phyloP scores from a whole-genome alignment of 2,113 vertebrate species.

The Melanerpes formicivorus region DNA sequence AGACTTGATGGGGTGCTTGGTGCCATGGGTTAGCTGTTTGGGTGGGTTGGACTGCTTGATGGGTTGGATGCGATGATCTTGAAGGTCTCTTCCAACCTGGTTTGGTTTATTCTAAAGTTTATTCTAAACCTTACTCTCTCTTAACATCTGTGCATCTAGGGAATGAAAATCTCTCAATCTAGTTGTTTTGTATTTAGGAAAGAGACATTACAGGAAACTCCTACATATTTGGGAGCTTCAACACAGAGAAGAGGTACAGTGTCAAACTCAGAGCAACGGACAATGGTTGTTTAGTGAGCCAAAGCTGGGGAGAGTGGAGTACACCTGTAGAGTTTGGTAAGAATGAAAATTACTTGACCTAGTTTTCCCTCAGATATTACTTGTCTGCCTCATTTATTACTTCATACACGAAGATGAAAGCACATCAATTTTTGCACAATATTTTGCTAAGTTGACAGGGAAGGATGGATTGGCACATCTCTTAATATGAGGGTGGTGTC shows the following conservation, averaged over 20 bases:
- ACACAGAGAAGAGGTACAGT: neutral
- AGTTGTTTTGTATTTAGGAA: neutral
- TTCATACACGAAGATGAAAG: neutral
- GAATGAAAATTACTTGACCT: neutral
- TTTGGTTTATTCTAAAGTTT: no score
- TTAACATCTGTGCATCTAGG: neutral
- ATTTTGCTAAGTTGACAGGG: neutral
- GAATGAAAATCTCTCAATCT: neutral
- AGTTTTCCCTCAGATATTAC: neutral
- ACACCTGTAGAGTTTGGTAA: constrained; percentile 54
- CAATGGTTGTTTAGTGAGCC: neutral
- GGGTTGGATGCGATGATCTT: no score
- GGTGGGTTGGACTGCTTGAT: no score
- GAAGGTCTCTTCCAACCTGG: no score
- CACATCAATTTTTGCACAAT: neutral
- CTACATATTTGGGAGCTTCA: constrained; percentile 6
- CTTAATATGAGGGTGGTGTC: neutral
- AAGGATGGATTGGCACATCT: fast-evolving
- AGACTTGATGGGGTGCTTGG: no score
- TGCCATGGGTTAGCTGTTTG: no score
- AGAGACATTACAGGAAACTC: neutral
- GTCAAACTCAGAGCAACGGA: constrained; percentile 52
- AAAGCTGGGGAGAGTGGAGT: constrained; percentile 59
- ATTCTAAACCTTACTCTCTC: neutral
- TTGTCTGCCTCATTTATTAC: neutral